Evolutionary conservation across 2,797 vertebrate species (phyloP), one percentile per base, ranked within the genome.

Genomic region (Tragopan temminckii): DNA sequence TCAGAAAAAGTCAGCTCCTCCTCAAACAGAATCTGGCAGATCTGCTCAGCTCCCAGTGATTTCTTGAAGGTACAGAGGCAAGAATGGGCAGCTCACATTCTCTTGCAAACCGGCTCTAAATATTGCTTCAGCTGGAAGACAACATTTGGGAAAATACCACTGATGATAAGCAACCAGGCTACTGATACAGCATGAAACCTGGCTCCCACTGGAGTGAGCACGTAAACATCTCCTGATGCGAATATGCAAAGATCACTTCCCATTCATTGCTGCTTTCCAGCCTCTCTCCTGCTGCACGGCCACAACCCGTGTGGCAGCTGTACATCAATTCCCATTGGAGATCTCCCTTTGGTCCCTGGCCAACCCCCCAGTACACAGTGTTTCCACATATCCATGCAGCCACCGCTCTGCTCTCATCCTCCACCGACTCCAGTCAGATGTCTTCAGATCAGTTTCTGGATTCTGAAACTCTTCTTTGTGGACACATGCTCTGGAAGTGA

Each of bases 1-100:
- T 69, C 92, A 89, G 77, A 75, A 90, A 89, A 53, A 78, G 64
- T 13, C 62, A 92, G 31, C 62, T 85, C 61, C 31, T 36, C 58
- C 33, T 61, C 63, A 78, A 16, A 59, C 63, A 77, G 86, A 45
- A 52, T 43, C 70, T 62, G 63, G 75, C 35, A 27, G 12, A 87
- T 84, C 87, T 93, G 87, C 87, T 50, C 77, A 69, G 42, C 42
- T 76, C 27, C 55, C 64, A 77, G 33, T 55, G 74, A 72, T 52
- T 84, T 76, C 61, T 58, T 81, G 40, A 36, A 3, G 3, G 35
- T 55, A 53, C 45, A 64, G 88, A 69, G 31, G 53, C 87, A 88
- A 78, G 42, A 84, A 76, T 21, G 33, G 82, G 33, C 66, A 69
- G 62, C 45, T 80, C 40, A 29, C 40, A 29, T 13, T 23, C 25